phyloP scores from a whole-genome alignment of 2,113 vertebrate species.

The Megaptera novaeangliae region DNA sequence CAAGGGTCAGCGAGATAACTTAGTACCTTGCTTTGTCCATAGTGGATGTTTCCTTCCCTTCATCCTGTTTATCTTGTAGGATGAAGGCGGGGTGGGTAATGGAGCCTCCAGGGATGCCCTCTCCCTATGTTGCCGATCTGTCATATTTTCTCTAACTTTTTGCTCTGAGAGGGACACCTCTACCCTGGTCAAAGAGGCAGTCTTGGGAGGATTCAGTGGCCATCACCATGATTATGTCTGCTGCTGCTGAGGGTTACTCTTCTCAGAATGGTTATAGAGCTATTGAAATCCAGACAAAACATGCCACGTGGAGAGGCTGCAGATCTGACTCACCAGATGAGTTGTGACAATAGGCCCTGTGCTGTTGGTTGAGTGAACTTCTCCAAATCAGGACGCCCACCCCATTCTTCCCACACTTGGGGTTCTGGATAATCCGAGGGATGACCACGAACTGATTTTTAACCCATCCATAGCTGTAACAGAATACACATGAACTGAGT shows the following conservation, averaged over 20 bases:
- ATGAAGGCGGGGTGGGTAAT: not conserved
- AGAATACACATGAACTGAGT: slow-evolving; percentile 47
- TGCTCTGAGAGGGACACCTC: not conserved
- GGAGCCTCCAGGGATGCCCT: not conserved
- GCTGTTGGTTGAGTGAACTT: not conserved
- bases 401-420: slow-evolving; percentile 84
- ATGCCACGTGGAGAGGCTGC: not conserved
- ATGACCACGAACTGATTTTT: slow-evolving; percentile 84
- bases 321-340: slow-evolving; percentile 85
- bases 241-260: not conserved
- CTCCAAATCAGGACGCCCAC: slow-evolving; percentile 85
- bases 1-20: not conserved
- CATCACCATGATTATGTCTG: not conserved
- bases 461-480: slow-evolving; percentile 91
- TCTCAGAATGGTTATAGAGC: not conserved
- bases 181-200: not conserved
- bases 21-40: not conserved
- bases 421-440: slow-evolving; percentile 83
- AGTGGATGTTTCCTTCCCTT: not conserved
- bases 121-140: not conserved
- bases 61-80: not conserved
- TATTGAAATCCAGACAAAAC: not conserved
- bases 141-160: not conserved
- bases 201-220: not conserved
- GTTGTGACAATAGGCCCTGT: slow-evolving; percentile 89